Evolutionary conservation across 2,888 invertebrate genomes (phyloP).

Genomic region (Athalia circularis): DNA sequence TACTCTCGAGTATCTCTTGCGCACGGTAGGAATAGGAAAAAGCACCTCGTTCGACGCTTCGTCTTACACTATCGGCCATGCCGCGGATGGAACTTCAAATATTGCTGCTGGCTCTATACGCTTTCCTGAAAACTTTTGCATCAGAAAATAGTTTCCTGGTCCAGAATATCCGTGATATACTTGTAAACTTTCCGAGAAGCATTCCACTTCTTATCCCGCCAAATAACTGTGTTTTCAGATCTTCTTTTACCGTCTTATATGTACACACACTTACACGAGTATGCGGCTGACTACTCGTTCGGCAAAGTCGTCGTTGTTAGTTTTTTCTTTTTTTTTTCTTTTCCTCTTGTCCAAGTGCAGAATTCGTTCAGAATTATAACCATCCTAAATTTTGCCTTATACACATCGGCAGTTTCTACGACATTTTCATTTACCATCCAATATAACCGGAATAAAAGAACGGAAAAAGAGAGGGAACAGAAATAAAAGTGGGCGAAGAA

Average conservation of each 20-base stretch:
- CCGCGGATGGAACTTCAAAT: too few species aligned
- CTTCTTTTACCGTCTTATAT: not conserved
- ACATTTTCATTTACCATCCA: not conserved
- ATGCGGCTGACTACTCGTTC: too few species aligned
- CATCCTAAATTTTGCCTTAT: slow-evolving; percentile 6
- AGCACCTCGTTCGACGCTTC: too few species aligned
- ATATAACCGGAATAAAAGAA: not conserved
- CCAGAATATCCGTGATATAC: slow-evolving; percentile 63
- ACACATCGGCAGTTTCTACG: not conserved
- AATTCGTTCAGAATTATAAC: slow-evolving; percentile 1
- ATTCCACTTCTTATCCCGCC: slow-evolving; percentile 3
- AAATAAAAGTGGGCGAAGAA: not conserved
- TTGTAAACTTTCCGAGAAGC: slow-evolving; percentile 58
- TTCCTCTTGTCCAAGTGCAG: not conserved
- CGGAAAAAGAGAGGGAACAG: too few species aligned
- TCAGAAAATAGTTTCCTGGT: slow-evolving; percentile 62
- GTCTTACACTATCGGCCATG: too few species aligned
- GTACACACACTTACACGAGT: not conserved
- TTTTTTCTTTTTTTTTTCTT: not conserved
- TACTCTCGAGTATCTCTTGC: too few species aligned
- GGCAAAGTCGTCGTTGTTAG: too few species aligned
- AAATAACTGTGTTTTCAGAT: not conserved
- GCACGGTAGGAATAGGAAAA: too few species aligned
- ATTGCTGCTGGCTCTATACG: too few species aligned
- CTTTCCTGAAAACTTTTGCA: slow-evolving; percentile 63